Base-by-base conservation (phyloP, 92 coral and sea anemone species). In the Desmophyllum pertusum region DNA sequence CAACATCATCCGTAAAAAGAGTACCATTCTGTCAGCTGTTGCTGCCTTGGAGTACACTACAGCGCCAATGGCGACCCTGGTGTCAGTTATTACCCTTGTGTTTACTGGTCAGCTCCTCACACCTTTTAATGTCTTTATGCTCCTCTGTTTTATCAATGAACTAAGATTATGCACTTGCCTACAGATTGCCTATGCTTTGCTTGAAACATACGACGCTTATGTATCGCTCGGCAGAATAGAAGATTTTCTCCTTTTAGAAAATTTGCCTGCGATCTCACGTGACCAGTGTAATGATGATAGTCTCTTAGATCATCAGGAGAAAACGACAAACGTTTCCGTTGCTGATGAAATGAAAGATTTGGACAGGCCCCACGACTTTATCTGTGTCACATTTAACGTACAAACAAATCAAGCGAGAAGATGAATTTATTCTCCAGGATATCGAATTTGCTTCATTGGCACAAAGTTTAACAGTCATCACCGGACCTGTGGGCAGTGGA, bases 401-500 rank as follows among this genome's bases (percentile, higher is more conserved):
- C 59, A 41, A 27, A 14, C 38, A 25, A 72, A 72, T 23, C 23
- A 21, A 25, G 8, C 57, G 59, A 9, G 6, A 72, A 15, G 21
- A 43, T 43, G 19, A 30, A 41, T 46, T 13, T 15, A 17, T 40
- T 46, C 42, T 41, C 8, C n/a, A 41, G 19, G 77, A n/a, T n/a
- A 30, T 72, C 19, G 77, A 72, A 13, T 41, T 41, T 72, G 17
- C 42, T 3, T 1, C 73, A 37, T 4, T 13, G 0, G 13, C 59
- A 30, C 51, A 15, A 11, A 41, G 35, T 25, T 45, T 72, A 43
- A 72, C 73, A 36, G 45, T 67, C 45, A 67, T 67, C 11, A 67
- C 73, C 11, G 73, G 73, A 33, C 27, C 73, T 35, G 73, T 67
- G 10, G 73, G 73, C 25, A 33, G 73, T 67, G 73, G 73, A 25